These are phyloP conservation scores for Gymnothorax javanicus DNA, from an alignment of 2,797 vertebrate genomes.

Conservation along the genomic window DNA sequence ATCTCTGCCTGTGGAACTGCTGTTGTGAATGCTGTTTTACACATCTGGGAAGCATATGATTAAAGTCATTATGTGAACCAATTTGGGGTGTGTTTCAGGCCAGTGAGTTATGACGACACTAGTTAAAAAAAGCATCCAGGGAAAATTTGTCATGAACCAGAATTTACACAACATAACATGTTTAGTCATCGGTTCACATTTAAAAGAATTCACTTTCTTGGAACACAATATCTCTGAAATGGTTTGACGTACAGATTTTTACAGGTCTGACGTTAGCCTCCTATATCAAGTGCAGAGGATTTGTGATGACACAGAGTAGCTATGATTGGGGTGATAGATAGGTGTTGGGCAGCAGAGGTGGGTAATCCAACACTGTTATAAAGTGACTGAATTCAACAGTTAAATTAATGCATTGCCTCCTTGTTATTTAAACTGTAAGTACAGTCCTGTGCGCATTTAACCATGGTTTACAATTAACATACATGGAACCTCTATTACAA, in stretches of 20 bases:
- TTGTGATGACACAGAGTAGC: neutral
- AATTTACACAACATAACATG: neutral
- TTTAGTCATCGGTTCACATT: neutral
- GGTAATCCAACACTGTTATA: neutral
- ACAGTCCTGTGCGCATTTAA: no score
- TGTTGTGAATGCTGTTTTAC: neutral
- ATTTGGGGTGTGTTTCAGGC: neutral
- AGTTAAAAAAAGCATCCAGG: neutral
- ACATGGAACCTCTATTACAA: no score
- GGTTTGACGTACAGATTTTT: neutral
- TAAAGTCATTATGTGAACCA: slow-evolving; percentile 3
- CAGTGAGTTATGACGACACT: neutral
- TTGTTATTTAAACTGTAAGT: no score
- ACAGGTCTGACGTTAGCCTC: slow-evolving; percentile 15
- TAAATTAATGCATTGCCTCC: no score
- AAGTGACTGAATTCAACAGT: no score
- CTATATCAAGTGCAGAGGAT: slow-evolving; percentile 1
- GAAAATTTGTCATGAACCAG: neutral
- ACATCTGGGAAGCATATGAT: slow-evolving; percentile 4
- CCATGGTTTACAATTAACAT: no score
- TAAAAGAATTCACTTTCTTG: neutral
- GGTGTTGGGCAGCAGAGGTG: slow-evolving; percentile 1
- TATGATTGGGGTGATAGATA: slow-evolving; percentile 13
- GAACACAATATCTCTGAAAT: neutral
- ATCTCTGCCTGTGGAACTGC: neutral